A percentile compares a stretch with the other conserved stretches of the same genome.
Conservation (phyloP, 2,797 vertebrate species). For the Amblyraja radiata region DNA sequence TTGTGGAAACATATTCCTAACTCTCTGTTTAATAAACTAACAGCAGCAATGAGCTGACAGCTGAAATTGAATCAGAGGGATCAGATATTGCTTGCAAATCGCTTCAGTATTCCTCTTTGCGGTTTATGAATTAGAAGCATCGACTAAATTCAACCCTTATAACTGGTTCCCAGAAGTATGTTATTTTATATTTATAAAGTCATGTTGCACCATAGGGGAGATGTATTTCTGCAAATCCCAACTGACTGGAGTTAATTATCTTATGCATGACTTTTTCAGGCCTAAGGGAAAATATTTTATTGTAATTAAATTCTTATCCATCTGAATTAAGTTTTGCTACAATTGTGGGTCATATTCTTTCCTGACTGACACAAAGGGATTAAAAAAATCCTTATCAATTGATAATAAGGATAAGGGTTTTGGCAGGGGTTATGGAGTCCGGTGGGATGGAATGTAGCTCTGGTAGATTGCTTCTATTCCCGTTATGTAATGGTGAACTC, state of each 20-base stretch:
- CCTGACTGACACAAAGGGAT: background rate
- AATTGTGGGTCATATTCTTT: background rate
- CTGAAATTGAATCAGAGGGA: background rate
- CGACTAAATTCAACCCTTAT: background rate
- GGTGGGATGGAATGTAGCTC: too few relatives aligned
- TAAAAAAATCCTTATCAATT: background rate
- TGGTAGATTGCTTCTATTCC: too few relatives aligned
- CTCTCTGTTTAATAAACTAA: background rate
- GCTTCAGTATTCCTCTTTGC: background rate
- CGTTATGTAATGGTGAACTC: too few relatives aligned
- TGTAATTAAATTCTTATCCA: conserved; percentile 23
- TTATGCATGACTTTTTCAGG: conserved; percentile 25
- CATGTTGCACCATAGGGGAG: conserved; percentile 24
- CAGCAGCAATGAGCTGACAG: conserved; percentile 1
- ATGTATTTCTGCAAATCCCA: conserved; percentile 32
- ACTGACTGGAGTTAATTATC: conserved; percentile 33
- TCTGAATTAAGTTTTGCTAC: conserved; percentile 1
- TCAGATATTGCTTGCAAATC: conserved; percentile 5
- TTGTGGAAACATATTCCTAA: background rate
- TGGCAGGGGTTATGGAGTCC: too few relatives aligned
- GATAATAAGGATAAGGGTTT: background rate
- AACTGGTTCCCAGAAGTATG: conserved; percentile 19
- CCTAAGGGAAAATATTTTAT: conserved; percentile 23
- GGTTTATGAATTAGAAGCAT: background rate
- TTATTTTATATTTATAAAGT: conserved; percentile 37